Percentiles rank a stretch among this genome's conserved stretches.
Conservation (phyloP, 2,797 vertebrate genomes). For the Glyptemys insculpta region DNA sequence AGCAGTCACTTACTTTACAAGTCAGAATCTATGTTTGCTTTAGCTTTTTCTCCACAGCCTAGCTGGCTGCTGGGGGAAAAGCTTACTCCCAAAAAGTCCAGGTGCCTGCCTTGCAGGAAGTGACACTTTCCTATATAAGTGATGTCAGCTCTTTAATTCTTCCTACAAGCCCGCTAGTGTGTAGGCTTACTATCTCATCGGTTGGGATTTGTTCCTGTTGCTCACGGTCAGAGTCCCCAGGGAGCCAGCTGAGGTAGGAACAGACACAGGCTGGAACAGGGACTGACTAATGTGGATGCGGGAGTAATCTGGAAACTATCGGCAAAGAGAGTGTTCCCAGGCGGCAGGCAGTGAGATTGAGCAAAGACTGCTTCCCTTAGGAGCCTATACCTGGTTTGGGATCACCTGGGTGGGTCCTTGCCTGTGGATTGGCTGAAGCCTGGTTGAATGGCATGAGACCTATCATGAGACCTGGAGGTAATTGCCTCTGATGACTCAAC, state of each 20-base stretch:
- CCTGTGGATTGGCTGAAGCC: background rate
- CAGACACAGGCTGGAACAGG: background rate
- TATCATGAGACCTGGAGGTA: background rate
- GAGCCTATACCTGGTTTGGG: background rate
- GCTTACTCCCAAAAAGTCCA: background rate
- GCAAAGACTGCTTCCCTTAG: background rate
- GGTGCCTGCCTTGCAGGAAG: background rate
- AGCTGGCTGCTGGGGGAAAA: background rate
- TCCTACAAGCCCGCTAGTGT: background rate
- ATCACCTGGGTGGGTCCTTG: background rate
- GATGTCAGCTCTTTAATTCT: background rate
- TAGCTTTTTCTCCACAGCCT: background rate
- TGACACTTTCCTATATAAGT: background rate
- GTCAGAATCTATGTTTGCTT: background rate
- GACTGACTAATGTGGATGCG: background rate
- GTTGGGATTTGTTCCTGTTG: background rate
- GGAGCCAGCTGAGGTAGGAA: background rate
- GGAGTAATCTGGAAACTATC: background rate
- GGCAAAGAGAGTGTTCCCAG: background rate
- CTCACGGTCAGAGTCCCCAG: background rate
- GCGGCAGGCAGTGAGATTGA: background rate
- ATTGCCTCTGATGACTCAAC: background rate
- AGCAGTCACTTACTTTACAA: background rate
- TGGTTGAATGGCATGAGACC: background rate
- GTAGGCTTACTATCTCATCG: background rate